Conservation (phyloP, 2,113 vertebrate species). For the Casuarius casuarius region DNA sequence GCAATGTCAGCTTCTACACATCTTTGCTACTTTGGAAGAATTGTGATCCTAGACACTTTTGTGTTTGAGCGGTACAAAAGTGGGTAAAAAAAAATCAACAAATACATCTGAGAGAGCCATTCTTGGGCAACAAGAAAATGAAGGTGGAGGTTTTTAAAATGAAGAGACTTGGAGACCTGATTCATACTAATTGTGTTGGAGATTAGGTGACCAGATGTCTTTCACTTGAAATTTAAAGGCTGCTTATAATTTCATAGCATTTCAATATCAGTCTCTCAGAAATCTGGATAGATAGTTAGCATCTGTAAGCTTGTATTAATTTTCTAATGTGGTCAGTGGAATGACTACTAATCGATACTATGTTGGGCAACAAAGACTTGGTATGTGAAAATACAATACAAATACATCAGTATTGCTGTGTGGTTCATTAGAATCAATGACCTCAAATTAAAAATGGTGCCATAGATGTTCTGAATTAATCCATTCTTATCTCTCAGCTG, state of each 20-base stretch:
- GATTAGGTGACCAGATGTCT: background rate
- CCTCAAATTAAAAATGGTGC: fast-evolving
- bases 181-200: background rate
- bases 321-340: background rate
- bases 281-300: background rate
- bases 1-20: background rate
- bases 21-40: background rate
- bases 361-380: background rate
- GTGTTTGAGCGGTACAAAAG: background rate
- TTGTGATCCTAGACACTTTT: background rate
- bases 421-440: background rate
- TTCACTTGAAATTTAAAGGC: background rate
- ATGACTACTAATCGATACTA: background rate
- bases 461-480: background rate
- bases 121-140: background rate
- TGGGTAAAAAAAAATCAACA: background rate
- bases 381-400: background rate
- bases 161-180: background rate
- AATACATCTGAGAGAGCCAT: background rate
- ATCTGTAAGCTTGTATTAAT: background rate
- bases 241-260: background rate
- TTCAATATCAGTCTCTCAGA: background rate
- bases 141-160: background rate
- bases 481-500: background rate
- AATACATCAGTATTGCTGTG: background rate